phyloP scores from a whole-genome alignment of 1,140 invertebrate genomes.

The Pinna nobilis region DNA sequence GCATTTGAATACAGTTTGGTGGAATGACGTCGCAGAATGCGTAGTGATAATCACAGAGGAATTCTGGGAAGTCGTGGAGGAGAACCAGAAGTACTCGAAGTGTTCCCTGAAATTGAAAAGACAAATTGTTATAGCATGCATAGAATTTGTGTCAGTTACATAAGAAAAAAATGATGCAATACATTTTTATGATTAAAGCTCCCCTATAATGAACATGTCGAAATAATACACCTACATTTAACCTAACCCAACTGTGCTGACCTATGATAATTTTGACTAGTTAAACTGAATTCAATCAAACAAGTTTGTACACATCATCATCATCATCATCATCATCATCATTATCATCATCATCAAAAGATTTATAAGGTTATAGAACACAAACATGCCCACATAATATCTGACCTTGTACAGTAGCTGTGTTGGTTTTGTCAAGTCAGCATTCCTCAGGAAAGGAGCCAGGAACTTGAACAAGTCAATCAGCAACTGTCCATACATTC shows the following conservation, averaged over 20 bases:
- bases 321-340: too few species aligned
- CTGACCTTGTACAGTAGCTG: constrained; percentile 89
- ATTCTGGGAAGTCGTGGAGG: constrained; percentile 99
- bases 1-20: constrained; percentile 99
- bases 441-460: constrained; percentile 96
- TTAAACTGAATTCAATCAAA: too few species aligned
- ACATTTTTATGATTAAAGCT: background rate
- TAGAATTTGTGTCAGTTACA: too few species aligned
- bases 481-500: constrained; percentile 86
- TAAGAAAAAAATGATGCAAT: background rate
- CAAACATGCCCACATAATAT: background rate
- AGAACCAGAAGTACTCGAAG: constrained; percentile 95
- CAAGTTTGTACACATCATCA: too few species aligned
- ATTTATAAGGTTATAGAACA: too few species aligned
- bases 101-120: constrained; percentile 83
- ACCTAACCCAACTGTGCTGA: too few species aligned
- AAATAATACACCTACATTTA: too few species aligned
- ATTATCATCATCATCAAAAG: too few species aligned
- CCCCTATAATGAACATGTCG: background rate
- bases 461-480: constrained; percentile 98
- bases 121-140: background rate
- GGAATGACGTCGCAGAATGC: constrained; percentile 99
- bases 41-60: constrained; percentile 99
- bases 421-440: constrained; percentile 94
- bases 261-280: too few species aligned